A percentile compares a stretch with the other conserved stretches of the same genome.
Evolutionary conservation across 2,113 vertebrate species (phyloP).

Genomic region (Oncorhynchus gorbuscha): DNA sequence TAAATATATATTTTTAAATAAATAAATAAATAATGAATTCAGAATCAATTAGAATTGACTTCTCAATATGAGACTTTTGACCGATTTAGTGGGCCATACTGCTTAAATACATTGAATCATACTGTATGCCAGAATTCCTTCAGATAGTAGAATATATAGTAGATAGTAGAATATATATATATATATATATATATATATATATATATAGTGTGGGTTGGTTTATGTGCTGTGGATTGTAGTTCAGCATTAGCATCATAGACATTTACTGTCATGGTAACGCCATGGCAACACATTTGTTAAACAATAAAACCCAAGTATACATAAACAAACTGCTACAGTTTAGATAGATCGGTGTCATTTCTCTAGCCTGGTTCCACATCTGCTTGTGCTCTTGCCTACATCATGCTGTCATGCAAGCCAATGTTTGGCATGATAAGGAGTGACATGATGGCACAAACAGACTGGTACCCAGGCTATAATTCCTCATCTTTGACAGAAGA

Average conservation of each 20-base stretch:
- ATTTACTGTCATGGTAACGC: neutral
- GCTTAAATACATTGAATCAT: too few species aligned
- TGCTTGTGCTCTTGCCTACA: too few species aligned
- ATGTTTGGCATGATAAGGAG: too few species aligned
- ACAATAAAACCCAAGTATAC: neutral
- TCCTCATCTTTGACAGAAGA: too few species aligned
- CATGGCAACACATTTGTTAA: neutral
- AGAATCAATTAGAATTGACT: neutral
- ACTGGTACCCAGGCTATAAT: too few species aligned
- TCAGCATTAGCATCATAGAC: slow-evolving; percentile 7
- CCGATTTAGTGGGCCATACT: too few species aligned
- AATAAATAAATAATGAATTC: too few species aligned
- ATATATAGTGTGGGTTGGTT: neutral
- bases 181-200: too few species aligned
- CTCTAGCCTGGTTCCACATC: neutral
- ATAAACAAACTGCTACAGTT: slow-evolving; percentile 2
- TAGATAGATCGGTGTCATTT: neutral
- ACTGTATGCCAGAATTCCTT: too few species aligned
- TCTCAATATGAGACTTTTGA: too few species aligned
- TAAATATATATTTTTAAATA: neutral
- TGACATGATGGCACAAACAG: too few species aligned
- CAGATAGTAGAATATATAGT: neutral
- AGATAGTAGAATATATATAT: neutral
- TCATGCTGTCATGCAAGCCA: too few species aligned
- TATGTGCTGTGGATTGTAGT: slow-evolving; percentile 6